phyloP scores from a whole-genome alignment of 2,888 invertebrate genomes.

The Morpho helenor region DNA sequence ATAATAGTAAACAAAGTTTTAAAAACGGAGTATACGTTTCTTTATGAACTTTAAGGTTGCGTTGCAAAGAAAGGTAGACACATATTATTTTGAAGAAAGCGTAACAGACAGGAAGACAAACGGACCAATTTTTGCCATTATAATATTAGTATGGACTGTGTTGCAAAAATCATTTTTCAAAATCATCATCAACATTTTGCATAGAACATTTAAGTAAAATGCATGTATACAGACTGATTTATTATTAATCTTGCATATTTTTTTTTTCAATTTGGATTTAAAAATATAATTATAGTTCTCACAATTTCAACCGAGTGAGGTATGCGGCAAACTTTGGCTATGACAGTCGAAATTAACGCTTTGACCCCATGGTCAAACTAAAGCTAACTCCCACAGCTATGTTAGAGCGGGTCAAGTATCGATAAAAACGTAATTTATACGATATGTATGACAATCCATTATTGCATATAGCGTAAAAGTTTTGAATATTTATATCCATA shows the following conservation, averaged over 20 bases:
- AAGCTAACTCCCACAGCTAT: constrained; percentile 33
- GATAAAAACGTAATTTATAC: constrained; percentile 17
- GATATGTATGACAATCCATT: constrained; percentile 9
- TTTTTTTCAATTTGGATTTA: not conserved
- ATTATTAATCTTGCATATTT: not conserved
- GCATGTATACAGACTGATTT: too few species aligned
- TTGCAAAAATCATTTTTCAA: too few species aligned
- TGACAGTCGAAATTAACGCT: constrained; percentile 48
- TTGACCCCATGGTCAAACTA: constrained; percentile 37
- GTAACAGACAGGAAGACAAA: too few species aligned
- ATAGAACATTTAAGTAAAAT: too few species aligned
- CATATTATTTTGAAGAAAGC: too few species aligned
- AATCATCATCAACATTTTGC: too few species aligned
- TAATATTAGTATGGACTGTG: too few species aligned
- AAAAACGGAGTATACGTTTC: too few species aligned
- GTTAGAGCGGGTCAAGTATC: constrained; percentile 46
- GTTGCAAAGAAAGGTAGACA: too few species aligned
- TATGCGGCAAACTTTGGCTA: constrained; percentile 33
- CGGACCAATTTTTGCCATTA: too few species aligned
- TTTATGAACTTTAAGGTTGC: not conserved
- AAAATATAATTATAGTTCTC: not conserved
- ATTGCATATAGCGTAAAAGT: constrained; percentile 11
- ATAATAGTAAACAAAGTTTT: not conserved
- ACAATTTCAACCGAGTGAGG: not conserved
- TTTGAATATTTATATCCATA: constrained; percentile 18